Evolutionary conservation across 1,140 invertebrate genomes (phyloP), one percentile per base, ranked within the genome.

Genomic region (Idris sp.): DNA sequence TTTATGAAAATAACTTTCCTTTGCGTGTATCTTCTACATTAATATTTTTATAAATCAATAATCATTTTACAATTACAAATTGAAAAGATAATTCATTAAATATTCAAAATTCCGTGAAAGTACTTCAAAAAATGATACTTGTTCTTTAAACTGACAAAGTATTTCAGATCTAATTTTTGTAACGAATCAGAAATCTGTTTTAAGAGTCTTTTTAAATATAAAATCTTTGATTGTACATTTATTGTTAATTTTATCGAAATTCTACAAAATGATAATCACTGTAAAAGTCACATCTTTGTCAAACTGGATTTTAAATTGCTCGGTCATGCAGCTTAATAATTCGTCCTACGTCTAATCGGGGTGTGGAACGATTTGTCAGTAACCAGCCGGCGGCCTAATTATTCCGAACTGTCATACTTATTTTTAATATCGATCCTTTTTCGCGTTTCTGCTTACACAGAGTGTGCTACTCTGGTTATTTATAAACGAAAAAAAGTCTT

Each of bases 361-460:
- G n/a, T 13, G 9, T 11, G 2, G 22, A 44, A 9, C 10, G 6
- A 31, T 22, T 59, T 26, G 19, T 10, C 18, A 33, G 26, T 35
- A 25, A 26, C 18, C 7, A 35, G 8, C 22, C 2, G 13, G 15
- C 35, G 62, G 51, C 41, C 51, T 67, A 56, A 58, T 67, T 67
- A 68, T 43, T 11, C 51, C 40, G 8, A 46, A 40, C 36, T 46
- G 54, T 59, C 54, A 25, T 36, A 35, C 48, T 53, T 61, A 69
- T 61, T 69, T 53, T 59, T 69, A 61, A 53, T 69, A 61, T 61
- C 54, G 38, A 59, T 31, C 46, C 22, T 53, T 59, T 46, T 15
- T 35, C 51, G 16, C 36, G 48, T 46, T 44, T 59, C 18, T 58
- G 46, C 56, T 62, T 48, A 56, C 36, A 40, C 36, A 48, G 41